A percentile compares a stretch with the other conserved stretches of the same genome.
Conservation (phyloP, 2,113 vertebrate genomes). For the Oenanthe melanoleuca region DNA sequence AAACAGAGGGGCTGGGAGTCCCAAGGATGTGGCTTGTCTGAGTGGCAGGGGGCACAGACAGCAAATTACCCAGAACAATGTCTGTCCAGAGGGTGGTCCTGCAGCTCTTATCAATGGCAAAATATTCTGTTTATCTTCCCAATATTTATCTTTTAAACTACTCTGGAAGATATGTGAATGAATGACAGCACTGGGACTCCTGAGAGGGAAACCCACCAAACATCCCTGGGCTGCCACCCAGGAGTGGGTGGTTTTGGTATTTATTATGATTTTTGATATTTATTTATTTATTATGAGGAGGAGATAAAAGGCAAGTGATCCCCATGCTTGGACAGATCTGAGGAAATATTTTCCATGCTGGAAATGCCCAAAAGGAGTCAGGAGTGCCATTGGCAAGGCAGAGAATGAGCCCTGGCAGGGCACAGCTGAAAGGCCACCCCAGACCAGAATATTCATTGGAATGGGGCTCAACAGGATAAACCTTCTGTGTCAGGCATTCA, state of each 20-base stretch:
- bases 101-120: background rate
- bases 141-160: background rate
- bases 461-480: background rate
- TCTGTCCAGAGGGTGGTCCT: background rate
- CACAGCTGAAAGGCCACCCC: background rate
- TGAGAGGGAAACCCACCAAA: background rate
- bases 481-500: accelerated
- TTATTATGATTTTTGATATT: no score
- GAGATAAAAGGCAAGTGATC: background rate
- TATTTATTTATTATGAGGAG: background rate
- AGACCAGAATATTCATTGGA: background rate
- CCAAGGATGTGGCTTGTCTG: background rate
- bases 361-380: background rate
- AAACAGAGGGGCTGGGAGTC: background rate
- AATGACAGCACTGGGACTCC: accelerated
- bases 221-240: background rate
- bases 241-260: background rate
- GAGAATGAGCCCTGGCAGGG: background rate
- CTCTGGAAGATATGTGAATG: background rate
- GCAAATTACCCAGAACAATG: background rate
- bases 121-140: background rate
- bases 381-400: background rate
- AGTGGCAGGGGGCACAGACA: background rate
- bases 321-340: accelerated
- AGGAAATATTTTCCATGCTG: background rate